A percentile compares a stretch with the other conserved stretches of the same genome.
Conservation (phyloP, 2,888 invertebrate genomes). For the Xestia xanthographa region DNA sequence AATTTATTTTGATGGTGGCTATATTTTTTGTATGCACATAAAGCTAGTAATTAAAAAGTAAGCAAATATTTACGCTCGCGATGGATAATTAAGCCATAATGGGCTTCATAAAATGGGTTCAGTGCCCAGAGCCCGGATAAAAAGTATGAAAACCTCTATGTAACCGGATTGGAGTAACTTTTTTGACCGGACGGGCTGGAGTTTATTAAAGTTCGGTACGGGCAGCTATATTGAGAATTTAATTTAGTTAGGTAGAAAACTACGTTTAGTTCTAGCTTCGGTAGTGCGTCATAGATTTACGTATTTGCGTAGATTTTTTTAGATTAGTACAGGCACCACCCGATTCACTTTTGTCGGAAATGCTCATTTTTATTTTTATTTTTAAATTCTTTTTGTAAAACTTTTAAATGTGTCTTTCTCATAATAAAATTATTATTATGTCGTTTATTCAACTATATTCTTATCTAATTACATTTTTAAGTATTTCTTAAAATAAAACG, state of each 20-base stretch:
- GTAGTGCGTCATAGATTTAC: too few relatives aligned
- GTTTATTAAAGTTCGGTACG: not conserved
- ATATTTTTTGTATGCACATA: not conserved
- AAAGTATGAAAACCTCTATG: conserved; percentile 17
- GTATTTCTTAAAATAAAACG: too few relatives aligned
- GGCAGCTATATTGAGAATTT: not conserved
- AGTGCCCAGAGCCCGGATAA: conserved; percentile 25
- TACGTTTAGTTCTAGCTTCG: not conserved
- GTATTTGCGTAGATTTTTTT: too few relatives aligned
- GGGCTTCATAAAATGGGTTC: conserved; percentile 47
- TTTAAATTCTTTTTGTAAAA: too few relatives aligned
- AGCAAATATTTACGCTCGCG: conserved; percentile 24
- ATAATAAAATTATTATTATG: too few relatives aligned
- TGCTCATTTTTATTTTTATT: too few relatives aligned
- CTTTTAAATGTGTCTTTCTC: too few relatives aligned
- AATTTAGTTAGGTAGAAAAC: too few relatives aligned
- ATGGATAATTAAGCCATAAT: conserved; percentile 56
- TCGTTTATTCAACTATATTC: too few relatives aligned
- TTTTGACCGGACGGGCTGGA: not conserved
- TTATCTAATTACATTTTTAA: too few relatives aligned
- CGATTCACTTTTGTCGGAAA: too few relatives aligned
- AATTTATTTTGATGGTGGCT: not conserved
- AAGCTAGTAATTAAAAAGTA: conserved; percentile 30
- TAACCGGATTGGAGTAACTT: conserved; percentile 18
- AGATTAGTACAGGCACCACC: too few relatives aligned